phyloP scores from a whole-genome alignment of 2,113 vertebrate species.

The Cryptoleucopteryx plumbea region DNA sequence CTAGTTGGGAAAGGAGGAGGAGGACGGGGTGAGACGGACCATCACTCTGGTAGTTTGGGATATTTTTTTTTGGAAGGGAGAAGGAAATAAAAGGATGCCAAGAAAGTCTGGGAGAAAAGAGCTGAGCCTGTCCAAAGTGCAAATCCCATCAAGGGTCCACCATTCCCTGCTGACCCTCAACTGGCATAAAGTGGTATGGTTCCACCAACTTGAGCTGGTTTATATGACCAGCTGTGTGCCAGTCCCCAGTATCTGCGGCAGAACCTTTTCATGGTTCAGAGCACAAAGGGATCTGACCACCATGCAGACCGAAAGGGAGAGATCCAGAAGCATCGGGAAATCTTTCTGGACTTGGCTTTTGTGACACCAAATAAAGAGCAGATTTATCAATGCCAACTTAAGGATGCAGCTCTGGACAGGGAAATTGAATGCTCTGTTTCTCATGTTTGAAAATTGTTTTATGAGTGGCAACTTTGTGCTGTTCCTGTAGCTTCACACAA shows the following conservation, averaged over 20 bases:
- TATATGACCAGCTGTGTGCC: not conserved
- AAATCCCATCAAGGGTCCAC: not conserved
- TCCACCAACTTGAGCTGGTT: not conserved
- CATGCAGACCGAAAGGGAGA: not conserved
- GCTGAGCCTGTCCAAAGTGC: not conserved
- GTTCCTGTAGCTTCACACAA: not conserved
- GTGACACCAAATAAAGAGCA: not conserved
- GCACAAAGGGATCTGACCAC: not conserved
- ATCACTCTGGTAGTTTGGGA: not conserved
- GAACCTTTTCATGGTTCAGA: not conserved
- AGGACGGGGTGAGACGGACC: not conserved
- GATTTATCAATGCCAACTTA: conserved; percentile 41
- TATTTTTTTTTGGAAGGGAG: not conserved
- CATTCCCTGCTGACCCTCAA: not conserved
- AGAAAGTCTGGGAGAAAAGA: not conserved
- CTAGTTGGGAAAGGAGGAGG: not conserved
- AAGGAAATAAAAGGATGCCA: not conserved
- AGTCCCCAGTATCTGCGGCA: not conserved
- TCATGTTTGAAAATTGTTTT: conserved; percentile 41
- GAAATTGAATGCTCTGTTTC: conserved; percentile 36
- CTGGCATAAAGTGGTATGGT: not conserved
- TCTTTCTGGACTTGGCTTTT: not conserved
- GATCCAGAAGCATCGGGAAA: not conserved
- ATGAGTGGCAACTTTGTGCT: not conserved
- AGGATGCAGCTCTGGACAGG: conserved; percentile 10